Conservation (phyloP, 2,888 invertebrate genomes). For the Protodeltote pygarga region DNA sequence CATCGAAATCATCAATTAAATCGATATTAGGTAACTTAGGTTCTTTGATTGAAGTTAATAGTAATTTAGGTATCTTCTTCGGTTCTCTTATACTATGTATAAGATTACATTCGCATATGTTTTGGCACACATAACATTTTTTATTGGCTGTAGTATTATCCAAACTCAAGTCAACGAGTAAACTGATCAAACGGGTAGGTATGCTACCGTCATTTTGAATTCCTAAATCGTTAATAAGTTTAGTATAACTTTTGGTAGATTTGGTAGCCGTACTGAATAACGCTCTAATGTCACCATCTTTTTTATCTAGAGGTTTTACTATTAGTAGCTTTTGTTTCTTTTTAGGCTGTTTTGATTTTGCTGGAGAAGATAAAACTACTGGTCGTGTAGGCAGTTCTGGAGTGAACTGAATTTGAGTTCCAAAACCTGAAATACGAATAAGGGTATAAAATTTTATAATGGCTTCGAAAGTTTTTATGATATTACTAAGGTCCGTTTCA, state of each 20-base stretch:
- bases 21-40: slow-evolving; percentile 67
- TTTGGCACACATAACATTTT: slow-evolving; percentile 78
- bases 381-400: slow-evolving; percentile 54
- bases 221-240: slow-evolving; percentile 74
- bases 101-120: slow-evolving; percentile 74
- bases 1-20: slow-evolving; percentile 69
- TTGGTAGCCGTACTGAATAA: slow-evolving; percentile 82
- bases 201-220: slow-evolving; percentile 70
- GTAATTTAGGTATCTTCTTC: slow-evolving; percentile 39
- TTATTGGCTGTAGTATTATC: slow-evolving; percentile 63
- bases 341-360: slow-evolving; percentile 62
- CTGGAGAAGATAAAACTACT: slow-evolving; percentile 39
- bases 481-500: too few relatives aligned
- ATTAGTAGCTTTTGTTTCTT: slow-evolving; percentile 60
- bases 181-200: slow-evolving; percentile 70
- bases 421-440: slow-evolving; percentile 57
- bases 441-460: background rate
- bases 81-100: slow-evolving; percentile 54
- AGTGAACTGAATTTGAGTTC: too few relatives aligned
- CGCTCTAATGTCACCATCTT: slow-evolving; percentile 85
- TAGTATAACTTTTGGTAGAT: slow-evolving; percentile 80
- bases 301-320: slow-evolving; percentile 69
- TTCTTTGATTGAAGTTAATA: slow-evolving; percentile 54
- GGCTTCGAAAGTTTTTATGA: too few relatives aligned
- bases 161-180: slow-evolving; percentile 80